Evolutionary conservation across 2,113 vertebrate species (phyloP).

Genomic region (Neodon shergylaensis): DNA sequence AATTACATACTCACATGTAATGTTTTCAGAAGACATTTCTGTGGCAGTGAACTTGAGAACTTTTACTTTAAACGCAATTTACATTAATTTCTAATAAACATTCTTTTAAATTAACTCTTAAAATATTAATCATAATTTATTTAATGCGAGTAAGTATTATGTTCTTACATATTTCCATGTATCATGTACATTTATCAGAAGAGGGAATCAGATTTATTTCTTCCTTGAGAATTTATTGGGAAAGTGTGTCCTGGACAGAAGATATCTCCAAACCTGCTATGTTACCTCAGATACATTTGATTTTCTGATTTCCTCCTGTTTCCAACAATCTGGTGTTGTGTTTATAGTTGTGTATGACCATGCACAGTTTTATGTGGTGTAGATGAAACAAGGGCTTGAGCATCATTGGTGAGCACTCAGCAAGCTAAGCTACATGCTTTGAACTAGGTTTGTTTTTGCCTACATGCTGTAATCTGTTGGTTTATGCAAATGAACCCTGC

Average conservation of each 20-base stretch:
- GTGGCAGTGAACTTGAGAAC: not conserved
- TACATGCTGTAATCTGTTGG: not conserved
- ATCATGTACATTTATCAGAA: not conserved
- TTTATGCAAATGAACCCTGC: not conserved
- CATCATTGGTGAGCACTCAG: not conserved
- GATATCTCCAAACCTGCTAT: not conserved
- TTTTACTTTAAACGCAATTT: not conserved
- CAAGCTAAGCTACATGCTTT: not conserved
- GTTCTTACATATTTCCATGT: not conserved
- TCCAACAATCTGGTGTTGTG: not conserved
- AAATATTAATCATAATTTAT: not conserved
- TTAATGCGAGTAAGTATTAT: not conserved
- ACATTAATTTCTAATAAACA: not conserved
- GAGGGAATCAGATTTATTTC: not conserved
- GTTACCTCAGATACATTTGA: too few relatives aligned
- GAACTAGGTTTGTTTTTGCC: not conserved
- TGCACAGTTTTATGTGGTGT: not conserved
- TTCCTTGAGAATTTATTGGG: not conserved
- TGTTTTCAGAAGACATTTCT: not conserved
- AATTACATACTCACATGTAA: too few relatives aligned
- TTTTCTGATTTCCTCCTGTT: not conserved
- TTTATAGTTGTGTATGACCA: not conserved
- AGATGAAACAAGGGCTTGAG: not conserved
- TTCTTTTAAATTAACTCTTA: not conserved
- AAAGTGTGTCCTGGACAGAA: not conserved